phyloP scores from a whole-genome alignment of 2,888 invertebrate genomes.

The Hylaea fasciaria region DNA sequence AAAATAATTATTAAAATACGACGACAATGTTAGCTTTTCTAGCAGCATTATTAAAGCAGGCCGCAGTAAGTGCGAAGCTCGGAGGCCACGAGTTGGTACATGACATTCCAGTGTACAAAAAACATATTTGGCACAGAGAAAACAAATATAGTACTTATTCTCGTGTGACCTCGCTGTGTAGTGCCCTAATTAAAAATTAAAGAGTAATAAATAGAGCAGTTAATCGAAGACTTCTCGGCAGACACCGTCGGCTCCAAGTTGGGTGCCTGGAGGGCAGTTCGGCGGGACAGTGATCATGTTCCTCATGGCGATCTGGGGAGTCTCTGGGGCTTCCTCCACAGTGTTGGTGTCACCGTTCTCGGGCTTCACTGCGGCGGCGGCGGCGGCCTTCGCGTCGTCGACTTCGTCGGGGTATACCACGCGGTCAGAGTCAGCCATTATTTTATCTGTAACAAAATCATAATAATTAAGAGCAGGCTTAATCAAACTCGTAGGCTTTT shows the following conservation, averaged over 20 bases:
- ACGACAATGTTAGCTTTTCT: neutral
- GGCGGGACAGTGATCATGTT: slow-evolving; percentile 64
- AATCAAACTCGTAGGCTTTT: neutral
- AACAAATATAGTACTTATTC: too few relatives aligned
- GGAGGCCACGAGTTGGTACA: too few relatives aligned
- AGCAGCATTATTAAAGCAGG: neutral
- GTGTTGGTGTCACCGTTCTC: slow-evolving; percentile 58
- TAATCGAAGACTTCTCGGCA: slow-evolving; percentile 59
- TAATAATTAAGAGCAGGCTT: neutral
- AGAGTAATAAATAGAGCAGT: neutral
- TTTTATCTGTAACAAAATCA: slow-evolving; percentile 44
- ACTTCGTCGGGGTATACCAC: slow-evolving; percentile 71
- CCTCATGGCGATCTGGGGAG: slow-evolving; percentile 45
- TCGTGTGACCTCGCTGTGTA: neutral
- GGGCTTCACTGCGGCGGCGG: slow-evolving; percentile 43
- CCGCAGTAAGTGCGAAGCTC: too few relatives aligned
- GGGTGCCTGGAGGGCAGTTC: slow-evolving; percentile 59
- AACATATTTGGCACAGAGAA: too few relatives aligned
- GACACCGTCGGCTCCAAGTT: slow-evolving; percentile 59
- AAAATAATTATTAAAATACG: neutral
- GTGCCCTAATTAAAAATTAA: neutral
- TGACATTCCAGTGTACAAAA: too few relatives aligned
- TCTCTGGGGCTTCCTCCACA: slow-evolving; percentile 50
- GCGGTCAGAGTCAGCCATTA: slow-evolving; percentile 68
- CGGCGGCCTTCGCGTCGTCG: slow-evolving; percentile 53